phyloP scores from a whole-genome alignment of 2,888 invertebrate species.

The Tinea pellionella region DNA sequence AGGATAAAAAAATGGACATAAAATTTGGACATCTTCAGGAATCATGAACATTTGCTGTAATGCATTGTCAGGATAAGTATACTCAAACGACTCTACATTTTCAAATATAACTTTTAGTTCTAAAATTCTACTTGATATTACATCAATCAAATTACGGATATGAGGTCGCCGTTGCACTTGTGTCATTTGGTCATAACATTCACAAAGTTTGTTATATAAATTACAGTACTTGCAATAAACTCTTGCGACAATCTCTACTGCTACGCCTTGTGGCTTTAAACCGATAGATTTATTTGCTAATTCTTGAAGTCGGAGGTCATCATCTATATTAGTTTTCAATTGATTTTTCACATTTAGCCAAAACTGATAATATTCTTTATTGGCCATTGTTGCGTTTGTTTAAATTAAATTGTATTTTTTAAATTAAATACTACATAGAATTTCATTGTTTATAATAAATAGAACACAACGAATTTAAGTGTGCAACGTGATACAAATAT shows the following conservation, averaged over 20 bases:
- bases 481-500: background rate
- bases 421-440: background rate
- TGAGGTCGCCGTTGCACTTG: slow-evolving; percentile 71
- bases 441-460: background rate
- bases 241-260: slow-evolving; percentile 59
- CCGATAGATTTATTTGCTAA: slow-evolving; percentile 36
- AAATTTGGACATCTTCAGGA: slow-evolving; percentile 73
- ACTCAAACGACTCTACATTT: slow-evolving; percentile 69
- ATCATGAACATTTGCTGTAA: slow-evolving; percentile 76
- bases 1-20: slow-evolving; percentile 73
- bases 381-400: slow-evolving; percentile 47
- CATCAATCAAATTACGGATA: slow-evolving; percentile 69
- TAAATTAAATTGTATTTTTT: background rate
- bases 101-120: slow-evolving; percentile 70
- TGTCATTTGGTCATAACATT: slow-evolving; percentile 72
- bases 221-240: slow-evolving; percentile 64
- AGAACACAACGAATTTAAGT: background rate
- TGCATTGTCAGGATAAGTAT: slow-evolving; percentile 79
- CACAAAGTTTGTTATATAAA: slow-evolving; percentile 66
- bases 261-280: slow-evolving; percentile 54
- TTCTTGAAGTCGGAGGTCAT: slow-evolving; percentile 44
- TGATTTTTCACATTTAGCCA: slow-evolving; percentile 49
- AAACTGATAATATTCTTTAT: slow-evolving; percentile 42
- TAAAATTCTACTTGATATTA: slow-evolving; percentile 66
- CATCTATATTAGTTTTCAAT: slow-evolving; percentile 29